Evolutionary conservation across 2,797 vertebrate species (phyloP).

Genomic region (Parauchenoglanis punctatus): DNA sequence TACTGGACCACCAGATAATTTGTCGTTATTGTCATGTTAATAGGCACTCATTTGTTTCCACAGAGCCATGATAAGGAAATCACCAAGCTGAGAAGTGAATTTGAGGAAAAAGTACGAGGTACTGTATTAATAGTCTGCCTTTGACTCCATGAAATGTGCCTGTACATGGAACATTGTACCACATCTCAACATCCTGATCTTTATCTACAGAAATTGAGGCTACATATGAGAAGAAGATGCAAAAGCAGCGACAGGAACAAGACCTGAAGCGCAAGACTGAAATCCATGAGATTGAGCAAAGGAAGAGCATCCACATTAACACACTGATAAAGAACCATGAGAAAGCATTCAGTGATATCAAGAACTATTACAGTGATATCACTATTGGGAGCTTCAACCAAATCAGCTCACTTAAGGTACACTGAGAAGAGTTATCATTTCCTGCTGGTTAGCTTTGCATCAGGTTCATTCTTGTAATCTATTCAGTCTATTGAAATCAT

Average conservation of each 20-base stretch:
- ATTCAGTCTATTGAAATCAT: not conserved
- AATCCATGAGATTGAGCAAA: conserved; percentile 78
- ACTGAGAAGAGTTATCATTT: not conserved
- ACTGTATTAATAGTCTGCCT: not conserved
- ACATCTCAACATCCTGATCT: not conserved
- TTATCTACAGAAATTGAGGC: conserved; percentile 76
- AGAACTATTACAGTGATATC: conserved; percentile 73
- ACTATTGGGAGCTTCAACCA: conserved; percentile 74
- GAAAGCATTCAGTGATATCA: conserved; percentile 75
- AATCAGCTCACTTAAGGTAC: conserved; percentile 71
- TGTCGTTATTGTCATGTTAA: not conserved
- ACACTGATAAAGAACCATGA: conserved; percentile 77
- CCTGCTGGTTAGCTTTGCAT: not conserved
- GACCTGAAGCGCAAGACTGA: conserved; percentile 79
- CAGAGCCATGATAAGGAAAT: conserved; percentile 86
- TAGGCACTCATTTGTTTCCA: conserved; percentile 38
- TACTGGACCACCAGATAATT: not conserved
- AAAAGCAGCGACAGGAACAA: conserved; percentile 75
- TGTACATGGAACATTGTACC: not conserved
- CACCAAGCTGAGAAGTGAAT: conserved; percentile 68
- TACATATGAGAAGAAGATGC: conserved; percentile 80
- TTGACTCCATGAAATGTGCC: not conserved
- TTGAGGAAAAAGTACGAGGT: conserved; percentile 84
- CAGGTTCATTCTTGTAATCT: not conserved
- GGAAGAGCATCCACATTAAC: conserved; percentile 81